Conservation (phyloP, 2,113 vertebrate genomes). For the Actenoides lindsayi region DNA sequence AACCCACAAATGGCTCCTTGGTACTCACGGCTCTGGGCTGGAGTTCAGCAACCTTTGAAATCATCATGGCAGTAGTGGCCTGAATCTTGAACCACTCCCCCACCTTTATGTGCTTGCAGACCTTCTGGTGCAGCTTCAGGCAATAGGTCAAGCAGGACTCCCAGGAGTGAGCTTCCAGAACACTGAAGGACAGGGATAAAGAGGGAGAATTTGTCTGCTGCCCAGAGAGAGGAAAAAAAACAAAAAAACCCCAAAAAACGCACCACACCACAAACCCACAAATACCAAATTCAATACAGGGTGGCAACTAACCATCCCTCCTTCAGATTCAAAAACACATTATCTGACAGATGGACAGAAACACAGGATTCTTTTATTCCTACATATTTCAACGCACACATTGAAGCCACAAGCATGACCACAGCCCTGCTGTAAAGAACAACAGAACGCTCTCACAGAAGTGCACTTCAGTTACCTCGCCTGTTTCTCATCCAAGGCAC, state of each 20-base stretch:
- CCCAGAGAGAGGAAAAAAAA: neutral
- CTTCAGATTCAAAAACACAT: neutral
- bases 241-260: rapidly evolving
- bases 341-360: neutral
- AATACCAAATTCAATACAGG: neutral
- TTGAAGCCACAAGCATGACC: neutral
- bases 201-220: neutral
- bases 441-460: neutral
- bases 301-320: neutral
- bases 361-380: neutral
- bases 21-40: constrained; percentile 53
- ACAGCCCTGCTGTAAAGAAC: neutral
- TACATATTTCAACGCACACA: neutral
- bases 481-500: neutral
- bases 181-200: constrained; percentile 14
- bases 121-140: constrained; percentile 41
- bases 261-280: neutral
- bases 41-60: neutral
- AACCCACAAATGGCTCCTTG: neutral
- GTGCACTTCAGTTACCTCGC: constrained; percentile 33
- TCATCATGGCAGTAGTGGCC: constrained; percentile 13
- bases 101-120: neutral
- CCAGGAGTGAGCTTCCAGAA: neutral
- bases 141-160: constrained; percentile 13
- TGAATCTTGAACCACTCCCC: rapidly evolving